Conservation (phyloP, 2,888 invertebrate species). For the Lysandra bellargus region DNA sequence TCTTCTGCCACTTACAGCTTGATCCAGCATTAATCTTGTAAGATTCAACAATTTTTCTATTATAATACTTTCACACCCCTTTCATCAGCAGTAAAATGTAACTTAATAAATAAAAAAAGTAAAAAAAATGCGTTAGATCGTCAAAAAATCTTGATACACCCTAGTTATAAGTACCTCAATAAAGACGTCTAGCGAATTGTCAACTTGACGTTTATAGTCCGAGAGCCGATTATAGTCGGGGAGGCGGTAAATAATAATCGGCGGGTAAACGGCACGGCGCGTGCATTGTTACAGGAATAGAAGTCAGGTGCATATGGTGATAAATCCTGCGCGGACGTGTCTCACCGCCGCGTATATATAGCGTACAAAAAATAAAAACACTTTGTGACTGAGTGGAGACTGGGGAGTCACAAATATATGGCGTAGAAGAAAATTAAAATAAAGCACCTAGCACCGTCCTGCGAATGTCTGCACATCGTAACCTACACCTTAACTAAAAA, state of each 20-base stretch:
- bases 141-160: no score
- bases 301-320: conserved; percentile 50
- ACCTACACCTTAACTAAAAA: no score
- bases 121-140: neutral
- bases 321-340: conserved; percentile 50
- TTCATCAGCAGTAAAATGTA: no score
- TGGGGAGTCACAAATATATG: neutral
- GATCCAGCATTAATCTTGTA: no score
- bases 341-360: conserved; percentile 57
- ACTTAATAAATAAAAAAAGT: neutral
- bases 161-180: no score
- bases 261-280: conserved; percentile 8
- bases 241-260: conserved; percentile 15
- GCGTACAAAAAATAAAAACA: conserved; percentile 48
- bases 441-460: neutral
- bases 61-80: no score
- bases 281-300: conserved; percentile 51
- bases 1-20: no score
- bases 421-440: neutral
- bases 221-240: neutral
- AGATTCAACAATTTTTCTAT: no score
- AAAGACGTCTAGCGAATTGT: neutral
- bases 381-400: conserved; percentile 1
- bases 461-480: no score
- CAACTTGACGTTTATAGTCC: conserved; percentile 1